A percentile compares a stretch with the other conserved stretches of the same genome.
Evolutionary conservation across 2,888 invertebrate species (phyloP).

Genomic region (Caenorhabditis imperialis): DNA sequence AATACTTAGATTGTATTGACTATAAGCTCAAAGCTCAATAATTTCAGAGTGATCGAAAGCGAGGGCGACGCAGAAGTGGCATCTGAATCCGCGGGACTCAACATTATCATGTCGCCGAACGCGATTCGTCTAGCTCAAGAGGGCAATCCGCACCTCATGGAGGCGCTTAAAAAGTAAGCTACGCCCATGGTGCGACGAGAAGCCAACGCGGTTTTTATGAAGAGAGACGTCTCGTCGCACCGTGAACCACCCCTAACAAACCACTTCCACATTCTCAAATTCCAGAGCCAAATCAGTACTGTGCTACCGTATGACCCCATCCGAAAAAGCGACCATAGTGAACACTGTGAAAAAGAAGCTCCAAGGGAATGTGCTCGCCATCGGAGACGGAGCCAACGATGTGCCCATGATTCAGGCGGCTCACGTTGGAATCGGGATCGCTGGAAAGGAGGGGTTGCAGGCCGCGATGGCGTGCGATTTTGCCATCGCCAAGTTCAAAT

Average conservation of each 20-base stretch:
- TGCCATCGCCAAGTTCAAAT: conserved; percentile 88
- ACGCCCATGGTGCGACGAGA: no score
- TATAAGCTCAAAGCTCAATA: no score
- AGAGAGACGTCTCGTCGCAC: no score
- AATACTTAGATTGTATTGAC: no score
- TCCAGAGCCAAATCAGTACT: conserved; percentile 84
- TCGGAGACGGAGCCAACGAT: conserved; percentile 80
- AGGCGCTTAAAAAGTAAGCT: conserved; percentile 52
- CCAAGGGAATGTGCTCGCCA: conserved; percentile 88
- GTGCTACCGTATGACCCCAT: conserved; percentile 91
- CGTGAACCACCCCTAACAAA: no score
- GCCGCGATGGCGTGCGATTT: conserved; percentile 99
- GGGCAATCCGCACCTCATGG: conserved; percentile 79
- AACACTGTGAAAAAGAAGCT: conserved; percentile 89
- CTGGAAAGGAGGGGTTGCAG: conserved; percentile 96
- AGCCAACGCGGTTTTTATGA: no score
- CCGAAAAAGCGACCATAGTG: conserved; percentile 85
- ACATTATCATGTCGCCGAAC: conserved; percentile 61
- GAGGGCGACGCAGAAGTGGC: conserved; percentile 43
- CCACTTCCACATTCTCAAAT: no score
- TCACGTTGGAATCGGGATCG: conserved; percentile 94
- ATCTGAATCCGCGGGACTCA: conserved; percentile 52
- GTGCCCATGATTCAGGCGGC: conserved; percentile 84
- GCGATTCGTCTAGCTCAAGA: conserved; percentile 89
- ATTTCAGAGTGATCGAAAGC: conserved; percentile 34